Evolutionary conservation across 1,140 invertebrate species (phyloP), one percentile per base, ranked within the genome.

Genomic region (Asobara japonica): DNA sequence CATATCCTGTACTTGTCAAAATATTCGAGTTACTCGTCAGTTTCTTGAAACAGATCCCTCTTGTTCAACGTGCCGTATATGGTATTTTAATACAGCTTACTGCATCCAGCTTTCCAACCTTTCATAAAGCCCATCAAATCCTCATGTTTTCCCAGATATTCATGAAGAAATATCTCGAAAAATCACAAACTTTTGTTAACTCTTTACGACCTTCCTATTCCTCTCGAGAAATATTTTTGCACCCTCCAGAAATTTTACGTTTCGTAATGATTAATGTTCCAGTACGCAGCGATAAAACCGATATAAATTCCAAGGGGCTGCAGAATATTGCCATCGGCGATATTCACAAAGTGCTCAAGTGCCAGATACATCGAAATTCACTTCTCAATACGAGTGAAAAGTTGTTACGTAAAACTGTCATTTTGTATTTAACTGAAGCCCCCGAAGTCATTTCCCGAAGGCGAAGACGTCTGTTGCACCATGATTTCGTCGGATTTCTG

Each of bases 321-420:
- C 41, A 45, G 18, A 45, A 45, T 45, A 45, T 16, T 16, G 41
- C 41, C 41, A 45, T 45, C 18, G 41, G 41, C 3, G n/a, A 45
- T 16, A 45, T 16, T 45, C 18, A 16, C 18, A 45, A 16, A 45
- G 41, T 45, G 41, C 18, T 45, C 41, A 45, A 45, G 41, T 45
- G n/a, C n/a, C 41, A 45, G 41, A 45, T 45, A 45, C 41, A 45
- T 45, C 41, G 41, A 45, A 45, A 45, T 45, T 45, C 41, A 45
- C 41, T 45, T 16, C 18, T 13, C 41, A 45, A 45, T n/a, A n/a
- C n/a, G n/a, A 16, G 41, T 45, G 41, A 45, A 45, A 45, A 45
- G 41, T 45, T 4, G 1, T n/a, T 3, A 45, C 7, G 41, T 45
- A 45, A 45, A 45, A 11, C 18, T 1, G 5, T 45, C n/a, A 13